Evolutionary conservation across 2,888 invertebrate genomes (phyloP), one percentile per base, ranked within the genome.

Genomic region (Campopleginae sp.): DNA sequence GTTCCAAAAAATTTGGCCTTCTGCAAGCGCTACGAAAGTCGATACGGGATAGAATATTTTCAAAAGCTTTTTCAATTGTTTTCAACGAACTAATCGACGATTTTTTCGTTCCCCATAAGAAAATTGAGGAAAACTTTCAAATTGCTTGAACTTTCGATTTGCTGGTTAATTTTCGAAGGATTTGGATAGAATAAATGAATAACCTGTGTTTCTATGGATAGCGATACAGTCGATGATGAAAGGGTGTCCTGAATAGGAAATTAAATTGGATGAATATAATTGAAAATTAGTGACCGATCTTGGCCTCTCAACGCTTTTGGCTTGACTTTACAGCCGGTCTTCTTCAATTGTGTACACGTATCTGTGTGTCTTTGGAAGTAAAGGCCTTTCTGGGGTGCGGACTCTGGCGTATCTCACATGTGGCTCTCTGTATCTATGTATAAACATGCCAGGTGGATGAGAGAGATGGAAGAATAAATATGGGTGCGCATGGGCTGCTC

Each of bases 281-380:
- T 93, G 91, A 89, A 92, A 92, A 92, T 92, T 92, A 92, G 91
- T 89, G 92, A 93, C 92, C 92, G 92, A 93, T 93, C 93, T 92
- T 92, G 89, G 89, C 88, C 88, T 48, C 38, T 63, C n/a, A 31
- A 51, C 42, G 12, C 68, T 79, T 75, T 75, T 70, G 78, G 46
- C 68, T 48, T 33, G 76, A 65, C 80, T 74, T 86, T 75, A 75
- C 70, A 33, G 19, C 33, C 54, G 17, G 19, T 75, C 48, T 44
- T 54, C 27, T 54, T 14, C 48, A 17, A 66, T 19, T 51, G 44
- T 61, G 44, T 63, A 58, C 23, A 23, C 4, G 42, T 31, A 68
- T 63, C 48, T 74, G 68, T 27, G 27, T 38, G 38, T 38, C 38
- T 38, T 38, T 38, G 38, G 8, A 33, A 68, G 48, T 71, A 54